A percentile compares a stretch with the other conserved stretches of the same genome.
These are phyloP conservation scores for Notoglanidium macrostoma DNA, from an alignment of 2,797 vertebrate species.

Conservation along the genomic window DNA sequence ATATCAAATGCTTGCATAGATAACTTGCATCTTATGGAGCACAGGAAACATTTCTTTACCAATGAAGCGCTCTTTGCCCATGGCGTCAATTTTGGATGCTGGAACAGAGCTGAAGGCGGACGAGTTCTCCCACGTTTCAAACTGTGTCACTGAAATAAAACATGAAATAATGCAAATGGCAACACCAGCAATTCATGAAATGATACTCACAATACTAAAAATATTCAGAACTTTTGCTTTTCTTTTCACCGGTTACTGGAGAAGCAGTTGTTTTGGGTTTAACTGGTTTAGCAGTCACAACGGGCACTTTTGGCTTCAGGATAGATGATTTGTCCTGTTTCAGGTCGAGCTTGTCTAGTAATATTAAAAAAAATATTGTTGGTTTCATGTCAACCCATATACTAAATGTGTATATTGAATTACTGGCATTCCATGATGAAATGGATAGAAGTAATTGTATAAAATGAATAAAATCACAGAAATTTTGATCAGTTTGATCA, in stretches of 20 bases:
- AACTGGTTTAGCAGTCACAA: conserved; percentile 65
- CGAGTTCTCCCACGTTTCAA: conserved; percentile 79
- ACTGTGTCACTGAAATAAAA: conserved; percentile 56
- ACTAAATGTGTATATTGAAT: background rate
- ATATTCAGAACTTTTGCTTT: background rate
- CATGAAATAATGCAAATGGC: conserved; percentile 4
- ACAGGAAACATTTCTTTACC: conserved; percentile 70
- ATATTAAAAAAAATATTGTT: background rate
- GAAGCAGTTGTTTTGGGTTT: conserved; percentile 57
- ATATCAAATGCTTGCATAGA: background rate
- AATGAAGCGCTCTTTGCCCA: conserved; percentile 86
- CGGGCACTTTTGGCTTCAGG: conserved; percentile 59
- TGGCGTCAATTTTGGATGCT: conserved; percentile 82
- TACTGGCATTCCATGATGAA: background rate
- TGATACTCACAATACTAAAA: background rate
- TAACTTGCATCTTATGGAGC: background rate
- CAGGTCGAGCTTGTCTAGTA: conserved; percentile 65
- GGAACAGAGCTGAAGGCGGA: conserved; percentile 87
- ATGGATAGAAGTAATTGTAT: background rate
- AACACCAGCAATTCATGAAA: background rate
- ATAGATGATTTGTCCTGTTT: conserved; percentile 64
- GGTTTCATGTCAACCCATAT: too few relatives aligned
- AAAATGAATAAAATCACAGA: background rate
- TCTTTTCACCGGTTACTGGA: conserved; percentile 30
- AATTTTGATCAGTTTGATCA: background rate